Evolutionary conservation across 1,140 invertebrate species (phyloP).

Genomic region (Pinna nobilis): DNA sequence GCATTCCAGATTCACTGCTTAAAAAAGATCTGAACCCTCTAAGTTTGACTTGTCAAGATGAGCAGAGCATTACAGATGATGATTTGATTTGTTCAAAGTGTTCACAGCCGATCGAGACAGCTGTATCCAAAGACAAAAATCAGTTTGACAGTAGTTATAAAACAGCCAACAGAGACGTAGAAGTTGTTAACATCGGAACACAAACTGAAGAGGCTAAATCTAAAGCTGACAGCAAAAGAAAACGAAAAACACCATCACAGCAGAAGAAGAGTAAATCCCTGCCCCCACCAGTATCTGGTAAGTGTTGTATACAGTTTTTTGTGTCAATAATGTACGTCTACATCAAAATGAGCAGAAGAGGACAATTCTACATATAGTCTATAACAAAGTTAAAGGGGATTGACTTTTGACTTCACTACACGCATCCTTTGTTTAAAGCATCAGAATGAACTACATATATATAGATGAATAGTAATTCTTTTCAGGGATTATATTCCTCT

Average conservation of each 20-base stretch:
- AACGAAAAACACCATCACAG: constrained; percentile 6
- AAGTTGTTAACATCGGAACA: background rate
- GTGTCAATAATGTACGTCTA: no score
- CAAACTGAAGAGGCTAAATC: background rate
- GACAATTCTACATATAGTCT: no score
- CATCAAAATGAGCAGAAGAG: no score
- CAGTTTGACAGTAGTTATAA: background rate
- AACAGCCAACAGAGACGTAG: background rate
- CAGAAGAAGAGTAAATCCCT: constrained; percentile 7
- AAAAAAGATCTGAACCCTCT: background rate
- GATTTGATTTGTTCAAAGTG: background rate
- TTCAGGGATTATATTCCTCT: no score
- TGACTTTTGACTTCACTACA: no score
- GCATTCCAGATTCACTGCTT: background rate
- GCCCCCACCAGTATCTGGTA: no score
- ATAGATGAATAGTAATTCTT: no score
- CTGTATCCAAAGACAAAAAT: background rate
- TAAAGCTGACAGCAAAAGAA: background rate
- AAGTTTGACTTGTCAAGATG: background rate
- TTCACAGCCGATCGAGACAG: background rate
- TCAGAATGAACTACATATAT: no score
- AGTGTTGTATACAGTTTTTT: no score
- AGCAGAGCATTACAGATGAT: background rate
- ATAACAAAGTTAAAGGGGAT: no score
- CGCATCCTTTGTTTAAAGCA: background rate